Evolutionary conservation across 2,797 vertebrate species (phyloP), one percentile per base, ranked within the genome.

Genomic region (Notolepis coatsorum): DNA sequence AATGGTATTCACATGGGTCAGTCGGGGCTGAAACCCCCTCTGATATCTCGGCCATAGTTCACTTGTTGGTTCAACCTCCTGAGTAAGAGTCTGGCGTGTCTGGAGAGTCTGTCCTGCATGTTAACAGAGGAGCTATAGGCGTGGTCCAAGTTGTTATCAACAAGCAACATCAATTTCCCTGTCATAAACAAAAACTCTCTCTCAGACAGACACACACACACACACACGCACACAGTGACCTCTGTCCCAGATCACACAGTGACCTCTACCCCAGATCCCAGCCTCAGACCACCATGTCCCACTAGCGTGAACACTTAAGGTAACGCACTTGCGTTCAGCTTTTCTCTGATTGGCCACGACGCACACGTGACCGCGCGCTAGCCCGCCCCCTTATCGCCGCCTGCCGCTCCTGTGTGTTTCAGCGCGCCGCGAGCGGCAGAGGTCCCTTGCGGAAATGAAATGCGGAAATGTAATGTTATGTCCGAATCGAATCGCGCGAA

Each of bases 61-160:
- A 7, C 0, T 13, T 7, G 30, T 7, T 2, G 3, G 56, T n/a
- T 1, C 3, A 5, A 7, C 13, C 18, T 33, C 45, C 51, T 38
- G 52, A 65, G 45, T 46, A 21, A 4, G n/a, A 33, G 47, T 24
- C 28, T 27, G 17, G n/a, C 18, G 27, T 23, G 18, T n/a, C 3
- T 3, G 20, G 6, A 46, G 48, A 62, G 20, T 48, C 51, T 24
- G 31, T 65, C 30, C 42, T 48, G 28, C 47, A 56, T 38, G 38
- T n/a, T 47, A 35, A 56, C 35, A 31, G 56, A 13, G 53, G 53
- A 28, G 76, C 85, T 83, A n/a, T n/a, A 78, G 86, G 80, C 68
- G 87, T 63, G 86, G 84, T 74, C 62, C 54, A 17, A 52, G 53
- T 63, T 38, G 30, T 65, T 51, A 77, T 87, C 84, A 35, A 2